Conservation (phyloP, 2,888 invertebrate genomes). For the Dicyrtomina minuta region DNA sequence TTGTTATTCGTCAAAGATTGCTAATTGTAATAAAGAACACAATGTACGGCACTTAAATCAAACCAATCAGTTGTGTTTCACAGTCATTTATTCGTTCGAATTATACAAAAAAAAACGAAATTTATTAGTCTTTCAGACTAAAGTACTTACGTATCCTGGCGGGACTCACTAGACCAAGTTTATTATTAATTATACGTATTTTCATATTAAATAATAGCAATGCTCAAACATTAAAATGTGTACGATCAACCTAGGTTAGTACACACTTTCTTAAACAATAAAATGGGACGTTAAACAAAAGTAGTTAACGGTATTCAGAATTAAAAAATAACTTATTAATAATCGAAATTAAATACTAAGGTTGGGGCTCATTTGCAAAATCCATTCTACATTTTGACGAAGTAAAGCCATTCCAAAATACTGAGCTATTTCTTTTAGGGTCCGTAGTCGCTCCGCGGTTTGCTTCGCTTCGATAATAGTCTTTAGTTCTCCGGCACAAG, state of each 20-base stretch:
- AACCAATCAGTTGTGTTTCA: too few relatives aligned
- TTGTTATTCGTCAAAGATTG: constrained; percentile 4
- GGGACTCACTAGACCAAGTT: too few relatives aligned
- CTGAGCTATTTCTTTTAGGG: constrained; percentile 74
- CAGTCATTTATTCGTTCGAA: too few relatives aligned
- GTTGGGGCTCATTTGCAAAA: constrained; percentile 49
- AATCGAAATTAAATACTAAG: constrained; percentile 13
- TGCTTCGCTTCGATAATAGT: constrained; percentile 70
- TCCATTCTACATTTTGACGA: constrained; percentile 68
- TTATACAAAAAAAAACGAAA: too few relatives aligned
- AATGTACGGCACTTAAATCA: not conserved
- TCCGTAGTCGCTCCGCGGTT: constrained; percentile 68
- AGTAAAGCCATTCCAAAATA: constrained; percentile 82
- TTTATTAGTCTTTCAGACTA: too few relatives aligned
- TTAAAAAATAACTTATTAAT: too few relatives aligned
- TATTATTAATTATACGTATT: too few relatives aligned
- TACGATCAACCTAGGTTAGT: not conserved
- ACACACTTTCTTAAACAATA: not conserved
- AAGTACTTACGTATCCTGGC: too few relatives aligned
- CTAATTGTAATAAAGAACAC: not conserved
- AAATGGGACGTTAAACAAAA: not conserved
- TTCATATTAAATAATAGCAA: too few relatives aligned
- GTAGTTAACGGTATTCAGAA: too few relatives aligned
- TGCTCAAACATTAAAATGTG: not conserved
- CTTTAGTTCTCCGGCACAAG: constrained; percentile 80